Base-by-base conservation (phyloP, 2,888 invertebrate species). In the Napeogenes sylphis region DNA sequence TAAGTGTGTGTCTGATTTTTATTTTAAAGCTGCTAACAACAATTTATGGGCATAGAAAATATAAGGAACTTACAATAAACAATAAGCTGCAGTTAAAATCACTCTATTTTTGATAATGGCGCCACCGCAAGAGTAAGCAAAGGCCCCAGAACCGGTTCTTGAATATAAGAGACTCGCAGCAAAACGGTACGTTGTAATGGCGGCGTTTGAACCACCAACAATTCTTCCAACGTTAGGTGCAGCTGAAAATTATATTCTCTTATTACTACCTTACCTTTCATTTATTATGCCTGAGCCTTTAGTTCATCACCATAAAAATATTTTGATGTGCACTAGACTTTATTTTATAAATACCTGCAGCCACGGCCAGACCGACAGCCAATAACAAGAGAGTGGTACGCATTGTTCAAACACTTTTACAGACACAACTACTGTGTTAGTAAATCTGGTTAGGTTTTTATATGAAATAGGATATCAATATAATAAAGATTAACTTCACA, bases 11-110 rank as follows among this genome's bases (percentile, higher is more conserved):
- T 35, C 35, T 35, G 35, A 35, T 6, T 2, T 2, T 35, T 35
- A 35, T 35, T 4, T 35, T 5, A 35, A 4, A 0, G 2, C 35
- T 35, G 35, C 35, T 35, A 35, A 35, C 6, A 35, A 6, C 4
- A 5, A 6, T 35, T 35, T 35, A 35, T 35, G 6, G 35, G 35
- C 4, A 5, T 5, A 35, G 4, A 35, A 35, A 35, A 35, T 35
- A 5, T 35, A 2, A 35, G 6, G 2, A 5, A 51, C 51, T 51
- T 51, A 51, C 51, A 3, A 53, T 59, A 4, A 67, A 33, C 60
- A 60, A 35, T 46, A 45, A 12, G 46, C 60, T 12, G 60, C 55
- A 47, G 60, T 55, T 42, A 0, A 68, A 32, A 51, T 75, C 10
- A 51, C 51, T 51, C 51, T 51, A n/a, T 51, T 51, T 8, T 21